Percentiles rank a stretch among this genome's conserved stretches.
phyloP scores from a whole-genome alignment of 1,140 invertebrate species.

The Diachasmimorpha longicaudata region DNA sequence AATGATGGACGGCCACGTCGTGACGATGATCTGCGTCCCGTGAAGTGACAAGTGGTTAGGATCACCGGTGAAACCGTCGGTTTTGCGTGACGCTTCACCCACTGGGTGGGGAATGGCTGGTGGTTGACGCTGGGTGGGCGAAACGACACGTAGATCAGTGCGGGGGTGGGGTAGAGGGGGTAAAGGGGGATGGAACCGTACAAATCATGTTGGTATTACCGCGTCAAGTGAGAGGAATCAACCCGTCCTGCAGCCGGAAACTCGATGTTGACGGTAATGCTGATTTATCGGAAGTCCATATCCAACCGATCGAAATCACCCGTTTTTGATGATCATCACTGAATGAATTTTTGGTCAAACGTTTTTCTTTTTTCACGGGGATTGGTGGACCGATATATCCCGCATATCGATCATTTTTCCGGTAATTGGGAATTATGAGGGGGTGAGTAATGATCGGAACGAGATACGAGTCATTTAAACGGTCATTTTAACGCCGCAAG shows the following conservation, averaged over 20 bases:
- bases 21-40: constrained; percentile 64
- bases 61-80: constrained; percentile 52
- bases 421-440: constrained; percentile 37
- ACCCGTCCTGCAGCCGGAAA: constrained; percentile 53
- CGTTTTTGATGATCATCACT: background rate
- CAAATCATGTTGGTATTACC: constrained; percentile 62
- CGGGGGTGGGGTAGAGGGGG: constrained; percentile 25
- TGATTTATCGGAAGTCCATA: constrained; percentile 57
- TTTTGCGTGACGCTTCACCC: constrained; percentile 19
- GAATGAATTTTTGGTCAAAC: constrained; percentile 27
- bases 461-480: constrained; percentile 11
- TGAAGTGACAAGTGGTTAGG: constrained; percentile 62
- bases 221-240: constrained; percentile 56
- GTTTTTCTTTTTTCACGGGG: constrained; percentile 12
- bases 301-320: background rate
- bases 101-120: constrained; percentile 9
- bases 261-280: constrained; percentile 57
- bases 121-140: background rate
- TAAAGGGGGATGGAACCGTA: constrained; percentile 45
- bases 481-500: background rate
- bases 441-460: background rate
- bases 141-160: constrained; percentile 27
- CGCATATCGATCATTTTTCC: constrained; percentile 33
- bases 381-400: constrained; percentile 6
- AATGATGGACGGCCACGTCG: constrained; percentile 65